phyloP scores from a whole-genome alignment of 1,140 invertebrate genomes.

The honey bee (Apis mellifera) region Amel_HAv3.1 CM009938.2:4352501-4353000 shows the following conservation, averaged over 20 bases:
- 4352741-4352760: background rate
- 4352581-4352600: too few relatives aligned
- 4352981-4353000: background rate
- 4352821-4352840: conserved; percentile 72
- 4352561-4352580: too few relatives aligned
- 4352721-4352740: conserved; percentile 24
- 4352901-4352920: background rate
- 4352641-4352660: background rate
- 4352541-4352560: too few relatives aligned
- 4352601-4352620: too few relatives aligned
- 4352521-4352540: too few relatives aligned
- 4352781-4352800: conserved; percentile 7
- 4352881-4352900: background rate
- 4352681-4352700: background rate
- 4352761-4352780: conserved; percentile 48
- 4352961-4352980: too few relatives aligned
- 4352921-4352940: background rate
- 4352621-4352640: background rate
- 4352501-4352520: too few relatives aligned
- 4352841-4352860: conserved; percentile 68
- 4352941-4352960: background rate
- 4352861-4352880: conserved; percentile 18
- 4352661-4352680: too few relatives aligned
- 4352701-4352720: conserved; percentile 22
- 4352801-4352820: conserved; percentile 70